phyloP scores from a whole-genome alignment of 2,888 invertebrate species.

The Alloplasta piceator region DNA sequence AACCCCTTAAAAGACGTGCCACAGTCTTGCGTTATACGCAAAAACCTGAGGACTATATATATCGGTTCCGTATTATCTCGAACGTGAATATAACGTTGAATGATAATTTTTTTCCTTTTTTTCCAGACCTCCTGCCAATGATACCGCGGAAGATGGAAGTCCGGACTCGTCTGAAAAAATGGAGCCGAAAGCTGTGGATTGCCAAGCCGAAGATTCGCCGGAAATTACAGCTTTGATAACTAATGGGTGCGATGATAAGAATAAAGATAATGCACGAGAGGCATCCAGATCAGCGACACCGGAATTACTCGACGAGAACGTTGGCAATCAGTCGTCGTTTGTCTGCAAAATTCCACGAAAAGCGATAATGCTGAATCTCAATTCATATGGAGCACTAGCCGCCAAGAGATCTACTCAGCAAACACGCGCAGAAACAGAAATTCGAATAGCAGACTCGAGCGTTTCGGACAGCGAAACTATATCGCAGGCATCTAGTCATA shows the following conservation, averaged over 20 bases:
- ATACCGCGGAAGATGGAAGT: neutral
- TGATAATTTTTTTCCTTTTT: neutral
- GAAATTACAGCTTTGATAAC: neutral
- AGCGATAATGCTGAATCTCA: slow-evolving; percentile 37
- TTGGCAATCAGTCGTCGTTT: slow-evolving; percentile 14
- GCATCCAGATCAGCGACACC: slow-evolving; percentile 20
- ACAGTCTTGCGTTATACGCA: no score
- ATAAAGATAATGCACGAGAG: no score
- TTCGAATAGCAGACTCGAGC: slow-evolving; percentile 59
- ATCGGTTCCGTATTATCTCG: no score
- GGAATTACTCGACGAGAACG: slow-evolving; percentile 45
- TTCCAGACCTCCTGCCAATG: slow-evolving; percentile 3
- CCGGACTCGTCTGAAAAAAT: neutral
- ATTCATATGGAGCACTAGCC: neutral
- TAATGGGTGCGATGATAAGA: neutral
- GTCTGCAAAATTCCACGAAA: slow-evolving; percentile 14
- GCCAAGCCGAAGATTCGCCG: neutral
- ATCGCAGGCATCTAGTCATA: slow-evolving; percentile 4
- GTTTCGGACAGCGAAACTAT: slow-evolving; percentile 42
- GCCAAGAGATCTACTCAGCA: neutral
- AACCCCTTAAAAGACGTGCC: no score
- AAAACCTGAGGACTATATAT: no score
- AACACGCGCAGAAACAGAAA: slow-evolving; percentile 18
- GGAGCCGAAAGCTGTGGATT: neutral
- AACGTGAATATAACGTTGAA: no score